phyloP scores from a whole-genome alignment of 2,113 vertebrate species.

The Callocephalon fimbriatum region DNA sequence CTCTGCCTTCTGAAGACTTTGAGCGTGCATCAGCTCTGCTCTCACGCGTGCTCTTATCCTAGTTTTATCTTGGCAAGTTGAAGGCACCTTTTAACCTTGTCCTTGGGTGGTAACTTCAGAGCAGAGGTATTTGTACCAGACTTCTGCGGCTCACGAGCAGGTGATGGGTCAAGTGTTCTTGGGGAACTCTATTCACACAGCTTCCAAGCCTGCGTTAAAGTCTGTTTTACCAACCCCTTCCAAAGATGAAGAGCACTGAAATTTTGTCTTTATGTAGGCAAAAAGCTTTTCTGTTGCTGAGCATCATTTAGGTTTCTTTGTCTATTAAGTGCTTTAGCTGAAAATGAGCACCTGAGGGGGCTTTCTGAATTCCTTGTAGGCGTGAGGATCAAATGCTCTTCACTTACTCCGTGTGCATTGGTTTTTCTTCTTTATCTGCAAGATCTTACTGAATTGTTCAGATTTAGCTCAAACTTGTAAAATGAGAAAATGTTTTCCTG shows the following conservation, averaged over 20 bases:
- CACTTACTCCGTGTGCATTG: background rate
- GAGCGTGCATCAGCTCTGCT: background rate
- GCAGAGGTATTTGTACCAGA: background rate
- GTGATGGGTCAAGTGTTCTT: background rate
- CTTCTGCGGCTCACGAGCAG: background rate
- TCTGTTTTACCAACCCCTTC: conserved; percentile 28
- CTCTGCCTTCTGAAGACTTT: background rate
- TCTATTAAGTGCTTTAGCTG: background rate
- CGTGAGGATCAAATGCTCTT: background rate
- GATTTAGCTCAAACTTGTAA: background rate
- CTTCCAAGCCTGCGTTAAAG: background rate
- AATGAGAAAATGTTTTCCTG: background rate
- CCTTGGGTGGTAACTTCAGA: background rate
- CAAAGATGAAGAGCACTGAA: conserved; percentile 33
- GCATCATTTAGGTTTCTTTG: background rate
- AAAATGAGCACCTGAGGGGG: background rate
- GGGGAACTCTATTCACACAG: background rate
- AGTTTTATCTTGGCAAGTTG: background rate
- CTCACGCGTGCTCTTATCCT: background rate
- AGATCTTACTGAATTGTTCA: background rate
- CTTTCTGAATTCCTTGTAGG: background rate
- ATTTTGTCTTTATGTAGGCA: background rate
- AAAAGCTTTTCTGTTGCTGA: conserved; percentile 45
- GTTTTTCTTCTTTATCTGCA: background rate
- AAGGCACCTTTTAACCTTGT: background rate